These are phyloP conservation scores for Lichenostomus cassidix DNA, from an alignment of 2,113 vertebrate genomes.

Conservation along the genomic window DNA sequence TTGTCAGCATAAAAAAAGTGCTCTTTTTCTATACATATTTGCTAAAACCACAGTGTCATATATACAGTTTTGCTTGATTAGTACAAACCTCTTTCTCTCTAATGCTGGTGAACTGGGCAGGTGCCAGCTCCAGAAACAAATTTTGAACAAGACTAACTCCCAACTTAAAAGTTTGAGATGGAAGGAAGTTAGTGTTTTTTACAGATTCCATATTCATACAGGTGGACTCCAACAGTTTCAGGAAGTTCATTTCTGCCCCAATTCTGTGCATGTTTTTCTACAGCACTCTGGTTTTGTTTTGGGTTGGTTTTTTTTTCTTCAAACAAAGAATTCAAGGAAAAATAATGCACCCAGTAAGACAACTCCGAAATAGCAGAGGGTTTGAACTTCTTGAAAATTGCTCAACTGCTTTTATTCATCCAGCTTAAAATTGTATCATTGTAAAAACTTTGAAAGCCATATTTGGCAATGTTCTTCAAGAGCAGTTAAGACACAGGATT, in stretches of 20 bases:
- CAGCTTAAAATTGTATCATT: background rate
- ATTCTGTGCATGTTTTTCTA: background rate
- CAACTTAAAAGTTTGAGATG: background rate
- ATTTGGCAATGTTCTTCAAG: slow-evolving; percentile 25
- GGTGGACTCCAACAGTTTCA: background rate
- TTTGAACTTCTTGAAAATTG: background rate
- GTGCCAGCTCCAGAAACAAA: background rate
- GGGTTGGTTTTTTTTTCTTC: background rate
- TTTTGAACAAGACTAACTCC: background rate
- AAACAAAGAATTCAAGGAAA: background rate
- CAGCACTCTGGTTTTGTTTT: background rate
- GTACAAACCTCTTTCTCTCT: background rate
- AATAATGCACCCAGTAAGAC: background rate
- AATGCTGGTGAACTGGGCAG: background rate
- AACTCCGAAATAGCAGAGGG: background rate
- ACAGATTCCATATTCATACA: background rate
- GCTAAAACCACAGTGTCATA: background rate
- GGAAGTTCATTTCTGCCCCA: background rate
- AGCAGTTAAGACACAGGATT: background rate
- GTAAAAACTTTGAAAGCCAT: background rate
- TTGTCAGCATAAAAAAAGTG: background rate
- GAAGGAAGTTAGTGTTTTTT: background rate
- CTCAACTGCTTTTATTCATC: background rate
- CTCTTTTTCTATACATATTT: background rate
- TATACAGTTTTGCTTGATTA: background rate